phyloP scores from a whole-genome alignment of 2,888 invertebrate species.

The Meteorus cinctellus region DNA sequence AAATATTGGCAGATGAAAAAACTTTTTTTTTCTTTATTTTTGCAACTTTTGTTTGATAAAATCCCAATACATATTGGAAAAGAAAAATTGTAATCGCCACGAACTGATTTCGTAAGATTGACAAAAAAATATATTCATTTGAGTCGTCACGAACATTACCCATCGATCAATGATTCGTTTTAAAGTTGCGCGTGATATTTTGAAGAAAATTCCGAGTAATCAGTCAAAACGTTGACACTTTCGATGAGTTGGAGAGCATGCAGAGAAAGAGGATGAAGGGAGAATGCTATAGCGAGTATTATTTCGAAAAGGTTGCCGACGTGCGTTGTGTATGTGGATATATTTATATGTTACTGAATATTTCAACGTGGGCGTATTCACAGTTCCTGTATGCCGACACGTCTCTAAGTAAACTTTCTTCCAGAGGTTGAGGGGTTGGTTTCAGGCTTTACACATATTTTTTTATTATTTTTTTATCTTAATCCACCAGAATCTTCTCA shows the following conservation, averaged over 20 bases:
- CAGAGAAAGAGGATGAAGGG: not conserved
- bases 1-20: too few relatives aligned
- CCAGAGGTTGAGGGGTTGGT: not conserved
- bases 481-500: conserved; percentile 16
- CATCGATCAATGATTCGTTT: conserved; percentile 64
- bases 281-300: not conserved
- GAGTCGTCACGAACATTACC: conserved; percentile 64
- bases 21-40: too few relatives aligned
- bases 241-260: conserved; percentile 49
- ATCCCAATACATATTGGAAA: too few relatives aligned
- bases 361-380: conserved; percentile 49
- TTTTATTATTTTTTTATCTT: not conserved
- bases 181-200: conserved; percentile 22
- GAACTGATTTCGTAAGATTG: not conserved
- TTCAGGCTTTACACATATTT: conserved; percentile 21
- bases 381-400: conserved; percentile 53
- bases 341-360: conserved; percentile 58
- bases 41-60: too few relatives aligned
- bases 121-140: conserved; percentile 19
- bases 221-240: conserved; percentile 62
- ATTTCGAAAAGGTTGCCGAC: not conserved
- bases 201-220: conserved; percentile 52
- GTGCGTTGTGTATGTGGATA: not conserved
- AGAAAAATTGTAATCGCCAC: too few relatives aligned
- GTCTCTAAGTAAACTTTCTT: conserved; percentile 13